phyloP scores from a whole-genome alignment of 92 coral and sea anemone genomes.

The Palythoa grandiflora region DNA sequence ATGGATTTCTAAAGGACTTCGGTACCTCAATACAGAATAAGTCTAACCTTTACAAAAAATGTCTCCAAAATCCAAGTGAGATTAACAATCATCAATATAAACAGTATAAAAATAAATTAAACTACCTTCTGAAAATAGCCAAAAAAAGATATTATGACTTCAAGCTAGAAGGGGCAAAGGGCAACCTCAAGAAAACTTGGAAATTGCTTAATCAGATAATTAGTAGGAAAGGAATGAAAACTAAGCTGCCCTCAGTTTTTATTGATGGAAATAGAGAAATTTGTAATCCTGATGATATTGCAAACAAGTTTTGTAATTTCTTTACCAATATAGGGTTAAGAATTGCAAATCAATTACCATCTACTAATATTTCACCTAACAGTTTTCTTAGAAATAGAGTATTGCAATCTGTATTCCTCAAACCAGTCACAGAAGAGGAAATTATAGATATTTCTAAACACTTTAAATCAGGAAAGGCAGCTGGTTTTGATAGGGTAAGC shows the following conservation, averaged over 20 bases:
- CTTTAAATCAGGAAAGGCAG: conserved; percentile 18
- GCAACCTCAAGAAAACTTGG: conserved; percentile 27
- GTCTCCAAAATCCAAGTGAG: conserved; percentile 29
- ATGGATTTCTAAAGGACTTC: too few species aligned
- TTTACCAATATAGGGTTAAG: conserved; percentile 17
- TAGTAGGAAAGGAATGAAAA: background rate
- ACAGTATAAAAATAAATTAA: conserved; percentile 23
- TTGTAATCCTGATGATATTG: conserved; percentile 10
- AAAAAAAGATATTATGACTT: conserved; percentile 28
- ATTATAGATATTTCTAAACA: conserved; percentile 14
- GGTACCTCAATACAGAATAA: too few species aligned
- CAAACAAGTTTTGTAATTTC: conserved; percentile 27
- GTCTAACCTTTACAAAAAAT: too few species aligned
- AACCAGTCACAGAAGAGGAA: conserved; percentile 30
- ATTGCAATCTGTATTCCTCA: conserved; percentile 3
- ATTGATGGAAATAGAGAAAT: conserved; percentile 32
- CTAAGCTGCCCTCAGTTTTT: conserved; percentile 20
- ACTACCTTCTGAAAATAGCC: conserved; percentile 12
- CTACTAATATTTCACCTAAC: conserved; percentile 8
- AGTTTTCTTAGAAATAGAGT: conserved; percentile 22
- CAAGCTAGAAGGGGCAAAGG: conserved; percentile 20
- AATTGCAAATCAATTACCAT: conserved; percentile 25
- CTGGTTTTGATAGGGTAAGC: conserved; percentile 20
- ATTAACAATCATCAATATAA: conserved; percentile 30
- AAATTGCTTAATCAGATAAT: conserved; percentile 21